phyloP scores from a whole-genome alignment of 2,113 vertebrate species.

The Hucho hucho region DNA sequence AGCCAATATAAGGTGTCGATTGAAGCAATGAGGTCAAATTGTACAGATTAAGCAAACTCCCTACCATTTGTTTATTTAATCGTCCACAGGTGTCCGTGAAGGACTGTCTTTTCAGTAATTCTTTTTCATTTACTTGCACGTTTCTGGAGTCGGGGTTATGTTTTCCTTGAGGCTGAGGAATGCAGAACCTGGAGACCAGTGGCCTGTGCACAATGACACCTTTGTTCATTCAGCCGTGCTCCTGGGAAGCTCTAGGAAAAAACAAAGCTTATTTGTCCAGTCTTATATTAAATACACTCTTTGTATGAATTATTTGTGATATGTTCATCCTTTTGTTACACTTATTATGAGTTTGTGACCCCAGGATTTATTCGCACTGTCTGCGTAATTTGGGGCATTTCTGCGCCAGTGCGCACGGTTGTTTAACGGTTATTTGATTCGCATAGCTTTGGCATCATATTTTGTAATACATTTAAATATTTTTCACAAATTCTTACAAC shows the following conservation, averaged over 20 bases:
- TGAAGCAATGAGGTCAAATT: too few relatives aligned
- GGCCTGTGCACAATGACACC: constrained; percentile 75
- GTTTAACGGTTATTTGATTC: background rate
- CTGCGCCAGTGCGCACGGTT: background rate
- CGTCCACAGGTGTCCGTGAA: constrained; percentile 40
- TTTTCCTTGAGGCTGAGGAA: constrained; percentile 72
- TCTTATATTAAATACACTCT: constrained; percentile 7
- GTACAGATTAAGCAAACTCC: too few relatives aligned
- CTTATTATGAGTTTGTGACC: background rate
- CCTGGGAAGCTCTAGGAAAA: background rate
- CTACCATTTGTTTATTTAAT: constrained; percentile 3
- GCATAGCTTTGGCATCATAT: background rate
- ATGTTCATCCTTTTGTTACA: background rate
- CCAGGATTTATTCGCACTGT: background rate
- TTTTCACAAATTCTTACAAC: too few relatives aligned
- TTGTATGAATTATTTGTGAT: background rate
- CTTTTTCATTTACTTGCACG: constrained; percentile 19
- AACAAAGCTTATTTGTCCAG: constrained; percentile 2
- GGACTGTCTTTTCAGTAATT: background rate
- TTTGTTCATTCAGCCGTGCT: constrained; percentile 73
- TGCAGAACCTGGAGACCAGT: constrained; percentile 62
- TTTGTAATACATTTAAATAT: background rate
- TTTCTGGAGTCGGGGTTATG: constrained; percentile 45
- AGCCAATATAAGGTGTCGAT: background rate
- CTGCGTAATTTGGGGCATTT: background rate